Percentiles rank a stretch among this genome's conserved stretches.
phyloP scores from a whole-genome alignment of 1,140 invertebrate species.

The Drosophila ohnishii region DNA sequence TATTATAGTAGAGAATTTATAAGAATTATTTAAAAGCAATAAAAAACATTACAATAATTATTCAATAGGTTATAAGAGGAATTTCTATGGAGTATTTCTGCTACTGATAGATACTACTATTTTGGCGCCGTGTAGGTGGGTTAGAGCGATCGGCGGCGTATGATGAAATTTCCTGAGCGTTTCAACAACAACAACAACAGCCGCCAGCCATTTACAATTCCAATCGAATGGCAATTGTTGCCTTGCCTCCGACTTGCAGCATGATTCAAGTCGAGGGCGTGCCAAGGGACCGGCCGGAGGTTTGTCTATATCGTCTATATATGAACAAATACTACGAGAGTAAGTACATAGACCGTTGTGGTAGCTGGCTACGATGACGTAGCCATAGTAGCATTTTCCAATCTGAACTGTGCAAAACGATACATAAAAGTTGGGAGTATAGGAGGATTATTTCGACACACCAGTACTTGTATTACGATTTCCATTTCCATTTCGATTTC shows the following conservation, averaged over 20 bases:
- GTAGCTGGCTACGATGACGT: constrained; percentile 18
- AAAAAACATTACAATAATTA: background rate
- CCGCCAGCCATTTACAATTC: constrained; percentile 44
- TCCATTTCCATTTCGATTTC: constrained; percentile 7
- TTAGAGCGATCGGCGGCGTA: constrained; percentile 27
- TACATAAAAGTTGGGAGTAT: background rate
- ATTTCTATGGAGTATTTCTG: background rate
- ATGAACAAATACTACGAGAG: constrained; percentile 4
- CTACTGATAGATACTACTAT: background rate
- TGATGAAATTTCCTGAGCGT: constrained; percentile 49
- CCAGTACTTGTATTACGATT: background rate
- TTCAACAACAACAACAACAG: constrained; percentile 15
- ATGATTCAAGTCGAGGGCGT: constrained; percentile 43
- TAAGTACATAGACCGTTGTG: constrained; percentile 19
- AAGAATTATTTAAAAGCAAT: background rate
- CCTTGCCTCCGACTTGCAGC: constrained; percentile 35
- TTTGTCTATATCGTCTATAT: background rate
- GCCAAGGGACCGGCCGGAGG: constrained; percentile 26
- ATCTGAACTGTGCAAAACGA: background rate
- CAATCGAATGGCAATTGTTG: constrained; percentile 47
- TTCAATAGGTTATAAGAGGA: background rate
- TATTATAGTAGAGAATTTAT: background rate
- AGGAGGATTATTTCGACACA: background rate
- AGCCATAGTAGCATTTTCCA: constrained; percentile 6
- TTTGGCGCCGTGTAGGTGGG: constrained; percentile 10